Conservation (phyloP, 2,113 vertebrate genomes). For the Lepisosteus oculatus region DNA sequence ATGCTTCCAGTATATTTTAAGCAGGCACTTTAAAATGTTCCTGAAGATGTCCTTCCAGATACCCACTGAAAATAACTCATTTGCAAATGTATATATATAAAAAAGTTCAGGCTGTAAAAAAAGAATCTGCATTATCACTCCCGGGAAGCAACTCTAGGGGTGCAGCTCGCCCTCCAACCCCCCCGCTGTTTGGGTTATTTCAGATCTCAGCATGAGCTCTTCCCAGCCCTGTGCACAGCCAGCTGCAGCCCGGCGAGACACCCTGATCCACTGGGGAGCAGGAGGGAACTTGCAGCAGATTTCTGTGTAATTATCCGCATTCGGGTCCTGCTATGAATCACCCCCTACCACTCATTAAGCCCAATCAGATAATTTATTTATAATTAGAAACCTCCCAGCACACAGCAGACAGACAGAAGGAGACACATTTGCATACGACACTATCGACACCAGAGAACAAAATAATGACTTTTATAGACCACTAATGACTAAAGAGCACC, state of each 20-base stretch:
- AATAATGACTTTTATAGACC: too few species aligned
- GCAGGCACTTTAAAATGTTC: too few species aligned
- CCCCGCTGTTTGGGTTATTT: constrained; percentile 25
- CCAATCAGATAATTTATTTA: constrained; percentile 48
- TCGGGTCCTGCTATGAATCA: constrained; percentile 37
- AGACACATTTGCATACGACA: not conserved
- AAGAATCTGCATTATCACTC: not conserved
- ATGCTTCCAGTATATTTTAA: too few species aligned
- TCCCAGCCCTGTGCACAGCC: constrained; percentile 25
- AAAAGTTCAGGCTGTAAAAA: not conserved
- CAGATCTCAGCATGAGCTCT: constrained; percentile 16
- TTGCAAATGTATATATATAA: not conserved
- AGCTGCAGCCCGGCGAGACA: constrained; percentile 13
- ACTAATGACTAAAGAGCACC: too few species aligned
- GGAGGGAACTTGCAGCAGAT: constrained; percentile 13
- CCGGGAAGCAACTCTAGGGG: not conserved
- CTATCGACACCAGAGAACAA: constrained; percentile 1
- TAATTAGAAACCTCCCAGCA: constrained; percentile 38
- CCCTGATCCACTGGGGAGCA: constrained; percentile 9
- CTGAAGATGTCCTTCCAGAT: too few species aligned
- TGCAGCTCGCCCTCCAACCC: constrained; percentile 11
- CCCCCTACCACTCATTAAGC: constrained; percentile 40
- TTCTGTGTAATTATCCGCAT: constrained; percentile 39
- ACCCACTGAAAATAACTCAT: too few species aligned
- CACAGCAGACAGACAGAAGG: constrained; percentile 13